Percentiles rank a stretch among this genome's conserved stretches.
Evolutionary conservation across 2,113 vertebrate genomes (phyloP).

Genomic region (Erpornis zantholeuca): DNA sequence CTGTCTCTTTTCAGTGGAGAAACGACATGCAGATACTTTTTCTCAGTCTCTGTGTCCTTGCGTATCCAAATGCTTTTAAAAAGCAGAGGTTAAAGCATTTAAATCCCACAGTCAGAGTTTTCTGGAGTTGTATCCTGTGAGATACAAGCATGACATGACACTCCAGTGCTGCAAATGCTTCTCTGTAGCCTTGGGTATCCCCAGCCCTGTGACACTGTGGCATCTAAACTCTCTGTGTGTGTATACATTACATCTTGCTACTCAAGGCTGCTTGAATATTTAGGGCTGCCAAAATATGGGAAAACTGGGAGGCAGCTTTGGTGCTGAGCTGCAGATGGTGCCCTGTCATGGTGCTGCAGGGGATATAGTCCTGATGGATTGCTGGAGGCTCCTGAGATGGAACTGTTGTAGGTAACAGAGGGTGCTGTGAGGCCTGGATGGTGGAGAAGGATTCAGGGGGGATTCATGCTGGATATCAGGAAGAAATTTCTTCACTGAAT

Average conservation of each 20-base stretch:
- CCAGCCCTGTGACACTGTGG: background rate
- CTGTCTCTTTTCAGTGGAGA: background rate
- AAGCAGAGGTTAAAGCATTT: conserved; percentile 8
- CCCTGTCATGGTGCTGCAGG: background rate
- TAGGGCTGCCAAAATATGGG: background rate
- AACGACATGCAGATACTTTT: background rate
- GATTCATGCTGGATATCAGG: background rate
- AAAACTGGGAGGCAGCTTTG: background rate
- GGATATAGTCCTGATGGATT: background rate
- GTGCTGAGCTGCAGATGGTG: background rate
- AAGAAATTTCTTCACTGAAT: background rate
- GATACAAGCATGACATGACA: background rate
- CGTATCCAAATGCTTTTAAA: background rate
- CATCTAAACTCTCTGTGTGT: background rate
- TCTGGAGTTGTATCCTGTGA: background rate
- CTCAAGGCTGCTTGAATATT: background rate
- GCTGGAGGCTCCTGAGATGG: background rate
- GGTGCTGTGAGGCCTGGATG: background rate
- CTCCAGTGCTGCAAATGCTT: background rate
- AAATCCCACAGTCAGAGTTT: background rate
- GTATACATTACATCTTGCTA: background rate
- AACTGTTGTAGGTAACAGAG: background rate
- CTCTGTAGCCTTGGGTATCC: background rate
- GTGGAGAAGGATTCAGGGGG: background rate
- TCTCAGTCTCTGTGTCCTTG: background rate